Conservation (phyloP, 2,888 invertebrate genomes). For the Troglohyphantes excavatus region DNA sequence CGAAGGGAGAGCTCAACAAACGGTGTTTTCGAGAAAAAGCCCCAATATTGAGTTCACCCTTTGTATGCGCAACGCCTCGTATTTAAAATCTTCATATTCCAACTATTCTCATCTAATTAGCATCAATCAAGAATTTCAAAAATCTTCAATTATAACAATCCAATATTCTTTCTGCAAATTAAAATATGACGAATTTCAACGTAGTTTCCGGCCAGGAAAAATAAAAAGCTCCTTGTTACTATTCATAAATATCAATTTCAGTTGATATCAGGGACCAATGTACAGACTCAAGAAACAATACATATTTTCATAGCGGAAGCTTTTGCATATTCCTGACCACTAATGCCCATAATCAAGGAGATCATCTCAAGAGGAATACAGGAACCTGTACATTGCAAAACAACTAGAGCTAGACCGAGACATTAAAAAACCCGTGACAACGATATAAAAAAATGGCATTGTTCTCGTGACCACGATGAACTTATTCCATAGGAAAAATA, state of each 20-base stretch:
- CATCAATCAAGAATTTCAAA: too few relatives aligned
- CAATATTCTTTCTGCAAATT: too few relatives aligned
- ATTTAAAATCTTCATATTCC: too few relatives aligned
- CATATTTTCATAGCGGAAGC: not conserved
- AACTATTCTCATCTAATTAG: too few relatives aligned
- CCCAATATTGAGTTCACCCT: too few relatives aligned
- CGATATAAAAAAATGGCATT: not conserved
- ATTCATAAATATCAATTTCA: not conserved
- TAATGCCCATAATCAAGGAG: not conserved
- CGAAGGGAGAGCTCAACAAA: too few relatives aligned
- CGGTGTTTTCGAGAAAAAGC: too few relatives aligned
- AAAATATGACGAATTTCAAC: too few relatives aligned
- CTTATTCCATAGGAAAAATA: not conserved
- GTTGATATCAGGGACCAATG: not conserved
- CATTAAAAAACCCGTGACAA: not conserved
- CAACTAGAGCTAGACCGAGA: slow-evolving; percentile 39
- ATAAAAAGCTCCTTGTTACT: too few relatives aligned
- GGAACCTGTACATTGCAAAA: not conserved
- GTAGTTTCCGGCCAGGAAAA: too few relatives aligned
- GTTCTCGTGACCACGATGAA: not conserved
- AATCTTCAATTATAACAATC: too few relatives aligned
- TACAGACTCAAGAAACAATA: not conserved
- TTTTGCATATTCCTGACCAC: not conserved
- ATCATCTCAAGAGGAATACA: not conserved
- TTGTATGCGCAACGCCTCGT: too few relatives aligned